Conservation (phyloP, 2,888 invertebrate genomes). For the Ischnus inquisitorius region DNA sequence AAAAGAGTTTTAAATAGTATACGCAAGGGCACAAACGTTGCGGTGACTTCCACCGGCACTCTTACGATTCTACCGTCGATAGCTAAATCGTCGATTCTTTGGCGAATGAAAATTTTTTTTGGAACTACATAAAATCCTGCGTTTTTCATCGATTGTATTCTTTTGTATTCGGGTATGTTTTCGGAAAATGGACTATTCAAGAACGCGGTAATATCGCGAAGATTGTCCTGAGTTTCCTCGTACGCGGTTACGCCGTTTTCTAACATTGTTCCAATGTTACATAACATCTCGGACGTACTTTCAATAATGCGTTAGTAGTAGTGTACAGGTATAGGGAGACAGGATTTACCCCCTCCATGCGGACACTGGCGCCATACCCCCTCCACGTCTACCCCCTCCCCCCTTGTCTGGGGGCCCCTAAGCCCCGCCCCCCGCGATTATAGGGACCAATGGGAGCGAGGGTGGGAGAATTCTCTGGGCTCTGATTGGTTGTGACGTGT, state of each 20-base stretch:
- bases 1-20: slow-evolving; percentile 55
- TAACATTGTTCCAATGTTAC: slow-evolving; percentile 42
- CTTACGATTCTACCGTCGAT: slow-evolving; percentile 26
- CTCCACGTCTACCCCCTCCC: too few species aligned
- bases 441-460: too few species aligned
- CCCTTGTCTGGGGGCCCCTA: too few species aligned
- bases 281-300: slow-evolving; percentile 38
- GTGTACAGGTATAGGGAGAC: too few species aligned
- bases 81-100: slow-evolving; percentile 55
- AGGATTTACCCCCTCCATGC: too few species aligned
- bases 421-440: too few species aligned
- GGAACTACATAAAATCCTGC: slow-evolving; percentile 37
- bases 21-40: slow-evolving; percentile 53
- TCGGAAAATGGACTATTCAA: slow-evolving; percentile 45
- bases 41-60: slow-evolving; percentile 46
- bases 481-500: too few species aligned
- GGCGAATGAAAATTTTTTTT: slow-evolving; percentile 49
- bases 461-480: too few species aligned
- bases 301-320: too few species aligned
- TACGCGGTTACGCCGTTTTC: slow-evolving; percentile 39
- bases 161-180: slow-evolving; percentile 47
- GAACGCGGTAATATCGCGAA: not conserved
- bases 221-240: slow-evolving; percentile 22
- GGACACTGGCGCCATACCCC: too few species aligned
- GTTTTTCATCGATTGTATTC: slow-evolving; percentile 29